phyloP scores from a whole-genome alignment of 2,888 invertebrate species.

The Rhogogaster chlorosoma region DNA sequence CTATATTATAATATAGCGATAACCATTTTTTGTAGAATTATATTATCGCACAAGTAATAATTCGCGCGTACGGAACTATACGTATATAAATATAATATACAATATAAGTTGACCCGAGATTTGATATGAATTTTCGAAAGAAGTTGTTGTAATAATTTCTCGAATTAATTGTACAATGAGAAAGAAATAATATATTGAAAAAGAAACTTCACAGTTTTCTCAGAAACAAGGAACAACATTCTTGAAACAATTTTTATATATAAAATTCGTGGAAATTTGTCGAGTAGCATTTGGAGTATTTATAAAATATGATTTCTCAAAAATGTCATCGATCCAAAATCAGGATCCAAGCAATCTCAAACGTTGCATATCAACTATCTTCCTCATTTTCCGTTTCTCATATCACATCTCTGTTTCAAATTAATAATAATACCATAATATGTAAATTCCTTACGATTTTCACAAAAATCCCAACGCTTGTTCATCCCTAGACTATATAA shows the following conservation, averaged over 20 bases:
- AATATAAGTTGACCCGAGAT: too few relatives aligned
- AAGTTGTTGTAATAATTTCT: too few relatives aligned
- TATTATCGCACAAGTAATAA: too few relatives aligned
- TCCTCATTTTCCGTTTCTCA: neutral
- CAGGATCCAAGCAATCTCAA: neutral
- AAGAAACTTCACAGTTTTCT: too few relatives aligned
- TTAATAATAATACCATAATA: neutral
- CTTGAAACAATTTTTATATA: neutral
- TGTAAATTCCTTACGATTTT: neutral
- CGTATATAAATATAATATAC: neutral
- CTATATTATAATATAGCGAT: neutral
- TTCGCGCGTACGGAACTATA: too few relatives aligned
- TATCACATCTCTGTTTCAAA: neutral
- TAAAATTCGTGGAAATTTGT: neutral
- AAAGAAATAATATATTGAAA: too few relatives aligned
- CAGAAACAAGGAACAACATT: neutral
- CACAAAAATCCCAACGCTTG: neutral
- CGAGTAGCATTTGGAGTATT: neutral
- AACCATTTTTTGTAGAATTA: neutral
- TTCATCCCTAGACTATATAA: neutral
- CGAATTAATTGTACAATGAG: too few relatives aligned
- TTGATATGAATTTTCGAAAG: too few relatives aligned
- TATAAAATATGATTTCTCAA: neutral
- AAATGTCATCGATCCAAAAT: neutral
- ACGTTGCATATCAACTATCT: neutral